Percentiles rank a stretch among this genome's conserved stretches.
These are phyloP conservation scores for Gymnosoma rotundatum DNA, from an alignment of 2,888 invertebrate species.

Conservation along the genomic window DNA sequence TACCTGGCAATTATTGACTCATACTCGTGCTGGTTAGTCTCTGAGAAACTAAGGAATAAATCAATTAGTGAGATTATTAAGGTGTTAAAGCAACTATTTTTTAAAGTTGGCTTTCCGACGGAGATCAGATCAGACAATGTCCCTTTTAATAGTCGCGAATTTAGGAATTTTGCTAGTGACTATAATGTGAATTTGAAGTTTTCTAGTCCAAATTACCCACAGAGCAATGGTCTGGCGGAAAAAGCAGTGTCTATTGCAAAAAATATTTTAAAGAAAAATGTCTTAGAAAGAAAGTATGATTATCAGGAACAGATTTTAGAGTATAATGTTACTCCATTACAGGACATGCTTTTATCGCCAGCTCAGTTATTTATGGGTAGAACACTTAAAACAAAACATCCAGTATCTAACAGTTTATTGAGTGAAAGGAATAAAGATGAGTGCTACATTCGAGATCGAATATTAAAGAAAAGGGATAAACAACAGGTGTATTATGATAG, in stretches of 20 bases:
- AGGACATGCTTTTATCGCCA: slow-evolving; percentile 7
- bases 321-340: slow-evolving; percentile 19
- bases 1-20: slow-evolving; percentile 18
- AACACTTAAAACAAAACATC: background rate
- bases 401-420: no score
- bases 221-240: slow-evolving; percentile 13
- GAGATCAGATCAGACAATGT: background rate
- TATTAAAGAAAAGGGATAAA: background rate
- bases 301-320: slow-evolving; percentile 2
- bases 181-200: background rate
- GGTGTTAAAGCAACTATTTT: background rate
- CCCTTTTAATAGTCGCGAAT: no score
- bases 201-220: background rate
- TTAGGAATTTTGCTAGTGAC: no score
- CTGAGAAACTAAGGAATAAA: background rate
- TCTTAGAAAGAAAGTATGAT: background rate
- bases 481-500: background rate
- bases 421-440: no score
- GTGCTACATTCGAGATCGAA: no score
- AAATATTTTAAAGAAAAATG: background rate
- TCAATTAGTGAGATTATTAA: background rate
- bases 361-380: slow-evolving; percentile 7
- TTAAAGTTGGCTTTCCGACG: background rate
- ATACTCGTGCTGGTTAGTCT: no score
- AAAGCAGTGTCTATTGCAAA: slow-evolving; percentile 34